A percentile compares a stretch with the other conserved stretches of the same genome.
Conservation (phyloP, 2,888 invertebrate genomes). For the Agriopis aurantiaria region DNA sequence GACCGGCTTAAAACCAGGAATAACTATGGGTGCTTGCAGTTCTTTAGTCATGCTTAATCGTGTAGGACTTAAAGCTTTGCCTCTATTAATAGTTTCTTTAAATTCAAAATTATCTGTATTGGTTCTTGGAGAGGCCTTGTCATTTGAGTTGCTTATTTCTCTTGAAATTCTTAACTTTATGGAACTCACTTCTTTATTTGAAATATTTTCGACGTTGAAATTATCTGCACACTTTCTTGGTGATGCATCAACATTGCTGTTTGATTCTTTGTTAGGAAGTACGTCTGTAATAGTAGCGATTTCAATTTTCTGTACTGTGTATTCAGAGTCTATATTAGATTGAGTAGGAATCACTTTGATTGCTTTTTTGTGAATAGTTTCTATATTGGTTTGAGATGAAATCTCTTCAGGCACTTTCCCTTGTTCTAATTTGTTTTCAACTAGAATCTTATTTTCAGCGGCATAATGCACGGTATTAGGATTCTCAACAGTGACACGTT, state of each 20-base stretch:
- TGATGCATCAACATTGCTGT: not conserved
- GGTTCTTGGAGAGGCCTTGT: not conserved
- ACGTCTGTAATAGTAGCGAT: not conserved
- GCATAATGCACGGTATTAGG: conserved; percentile 32
- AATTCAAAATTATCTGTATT: conserved; percentile 16
- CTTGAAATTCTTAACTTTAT: conserved; percentile 1
- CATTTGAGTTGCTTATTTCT: not conserved
- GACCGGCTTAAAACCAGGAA: conserved; percentile 31
- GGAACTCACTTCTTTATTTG: not conserved
- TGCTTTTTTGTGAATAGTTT: conserved; percentile 14
- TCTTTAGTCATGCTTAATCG: conserved; percentile 27
- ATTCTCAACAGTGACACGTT: conserved; percentile 31
- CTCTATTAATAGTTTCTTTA: not conserved
- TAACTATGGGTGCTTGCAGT: conserved; percentile 22
- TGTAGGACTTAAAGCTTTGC: conserved; percentile 11
- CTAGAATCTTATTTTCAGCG: conserved; percentile 29
- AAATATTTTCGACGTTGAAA: not conserved
- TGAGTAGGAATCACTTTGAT: not conserved
- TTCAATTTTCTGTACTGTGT: not conserved
- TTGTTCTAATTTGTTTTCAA: conserved; percentile 22
- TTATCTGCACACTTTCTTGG: not conserved
- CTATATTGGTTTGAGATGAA: not conserved
- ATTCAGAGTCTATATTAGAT: conserved; percentile 1
- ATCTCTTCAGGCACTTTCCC: conserved; percentile 1
- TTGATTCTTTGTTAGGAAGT: not conserved